Percentiles rank a stretch among this genome's conserved stretches.
These are phyloP conservation scores for Varecia variegata DNA, from an alignment of 2,797 vertebrate species.

Conservation along the genomic window DNA sequence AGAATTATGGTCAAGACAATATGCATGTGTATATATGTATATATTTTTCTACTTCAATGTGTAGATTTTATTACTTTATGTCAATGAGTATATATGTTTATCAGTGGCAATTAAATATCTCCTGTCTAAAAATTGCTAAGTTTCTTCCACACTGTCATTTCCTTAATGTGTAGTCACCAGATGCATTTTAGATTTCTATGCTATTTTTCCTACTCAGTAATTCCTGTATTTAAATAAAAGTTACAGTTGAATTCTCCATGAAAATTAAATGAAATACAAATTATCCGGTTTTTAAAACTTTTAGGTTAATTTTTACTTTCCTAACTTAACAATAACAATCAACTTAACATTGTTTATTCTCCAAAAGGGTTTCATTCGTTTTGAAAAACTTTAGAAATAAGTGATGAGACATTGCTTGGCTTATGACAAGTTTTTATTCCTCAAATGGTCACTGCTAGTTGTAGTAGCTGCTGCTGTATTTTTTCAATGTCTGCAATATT, in stretches of 20 bases:
- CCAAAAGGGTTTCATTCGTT: background rate
- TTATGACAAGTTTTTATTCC: background rate
- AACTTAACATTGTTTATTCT: background rate
- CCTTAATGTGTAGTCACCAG: constrained; percentile 20
- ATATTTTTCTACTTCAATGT: background rate
- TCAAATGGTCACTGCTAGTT: background rate
- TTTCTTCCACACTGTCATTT: background rate
- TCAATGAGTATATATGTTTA: background rate
- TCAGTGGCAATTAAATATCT: background rate
- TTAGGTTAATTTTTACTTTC: background rate
- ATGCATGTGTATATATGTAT: background rate
- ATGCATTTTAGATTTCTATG: constrained; percentile 26
- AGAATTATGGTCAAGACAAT: constrained; percentile 10
- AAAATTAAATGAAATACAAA: constrained; percentile 51
- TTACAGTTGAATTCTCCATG: constrained; percentile 47
- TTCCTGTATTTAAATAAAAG: constrained; percentile 26
- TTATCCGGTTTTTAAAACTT: background rate
- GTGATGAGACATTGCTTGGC: background rate
- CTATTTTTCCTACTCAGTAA: constrained; percentile 58
- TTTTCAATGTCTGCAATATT: background rate
- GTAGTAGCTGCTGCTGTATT: background rate
- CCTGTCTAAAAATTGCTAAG: background rate
- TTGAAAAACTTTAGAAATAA: background rate
- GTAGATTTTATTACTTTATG: background rate
- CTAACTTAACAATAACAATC: background rate